Evolutionary conservation across 2,113 vertebrate genomes (phyloP).

Genomic region (Eolophus roseicapilla): DNA sequence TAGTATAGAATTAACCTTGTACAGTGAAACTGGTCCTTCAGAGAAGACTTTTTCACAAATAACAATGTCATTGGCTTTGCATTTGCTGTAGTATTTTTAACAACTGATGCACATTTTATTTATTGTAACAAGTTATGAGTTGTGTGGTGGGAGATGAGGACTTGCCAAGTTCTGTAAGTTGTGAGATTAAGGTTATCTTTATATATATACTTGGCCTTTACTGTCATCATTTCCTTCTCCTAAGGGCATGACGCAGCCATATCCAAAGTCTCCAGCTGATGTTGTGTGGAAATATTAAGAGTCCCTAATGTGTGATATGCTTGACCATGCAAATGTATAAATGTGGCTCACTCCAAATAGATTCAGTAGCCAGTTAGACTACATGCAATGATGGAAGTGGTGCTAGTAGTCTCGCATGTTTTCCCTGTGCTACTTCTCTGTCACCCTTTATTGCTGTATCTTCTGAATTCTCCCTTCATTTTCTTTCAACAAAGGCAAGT

Average conservation of each 20-base stretch:
- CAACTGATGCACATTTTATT: background rate
- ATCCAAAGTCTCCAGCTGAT: background rate
- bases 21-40: background rate
- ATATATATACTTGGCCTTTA: background rate
- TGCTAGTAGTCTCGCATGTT: constrained; percentile 10
- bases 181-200: background rate
- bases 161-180: background rate
- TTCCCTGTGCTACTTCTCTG: background rate
- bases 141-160: background rate
- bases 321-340: background rate
- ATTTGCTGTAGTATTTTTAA: background rate
- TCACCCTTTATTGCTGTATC: constrained; percentile 16
- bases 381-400: background rate
- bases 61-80: background rate
- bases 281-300: background rate
- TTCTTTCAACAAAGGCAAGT: constrained; percentile 85
- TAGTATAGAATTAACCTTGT: background rate
- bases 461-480: constrained; percentile 47
- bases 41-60: background rate
- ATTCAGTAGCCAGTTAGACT: background rate
- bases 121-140: background rate
- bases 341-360: background rate
- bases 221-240: background rate
- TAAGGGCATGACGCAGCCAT: background rate
- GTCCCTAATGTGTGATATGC: background rate